phyloP scores from a whole-genome alignment of 2,888 invertebrate genomes.

The Spodoptera littoralis region DNA sequence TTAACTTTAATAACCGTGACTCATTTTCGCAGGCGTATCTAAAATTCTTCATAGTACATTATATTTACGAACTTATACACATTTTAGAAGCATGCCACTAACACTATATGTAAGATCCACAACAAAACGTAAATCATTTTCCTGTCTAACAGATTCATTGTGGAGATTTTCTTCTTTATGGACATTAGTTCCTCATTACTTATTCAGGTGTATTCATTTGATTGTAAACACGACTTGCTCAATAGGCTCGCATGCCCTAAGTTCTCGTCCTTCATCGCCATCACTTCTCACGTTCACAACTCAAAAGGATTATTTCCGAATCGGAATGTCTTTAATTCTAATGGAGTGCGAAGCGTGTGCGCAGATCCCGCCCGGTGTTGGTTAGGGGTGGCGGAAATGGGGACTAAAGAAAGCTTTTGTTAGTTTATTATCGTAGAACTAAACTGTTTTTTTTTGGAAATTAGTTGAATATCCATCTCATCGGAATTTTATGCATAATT shows the following conservation, averaged over 20 bases:
- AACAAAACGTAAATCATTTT: constrained; percentile 22
- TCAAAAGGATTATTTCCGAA: constrained; percentile 64
- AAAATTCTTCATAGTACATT: too few species aligned
- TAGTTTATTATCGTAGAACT: too few species aligned
- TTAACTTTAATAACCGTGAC: too few species aligned
- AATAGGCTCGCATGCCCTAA: constrained; percentile 38
- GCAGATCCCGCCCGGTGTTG: constrained; percentile 45
- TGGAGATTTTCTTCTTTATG: constrained; percentile 31
- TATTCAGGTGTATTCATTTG: constrained; percentile 45
- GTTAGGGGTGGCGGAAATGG: constrained; percentile 42
- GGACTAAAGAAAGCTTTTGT: too few species aligned
- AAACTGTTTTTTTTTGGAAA: too few species aligned
- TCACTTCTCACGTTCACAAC: constrained; percentile 57
- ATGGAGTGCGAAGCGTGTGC: constrained; percentile 63
- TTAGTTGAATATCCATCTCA: too few species aligned
- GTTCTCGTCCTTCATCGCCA: constrained; percentile 52
- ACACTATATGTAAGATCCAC: background rate
- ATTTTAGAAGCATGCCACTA: background rate
- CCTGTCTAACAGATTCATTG: constrained; percentile 28
- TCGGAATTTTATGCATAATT: too few species aligned
- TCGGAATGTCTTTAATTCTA: constrained; percentile 64
- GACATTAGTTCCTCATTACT: constrained; percentile 32
- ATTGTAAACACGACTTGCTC: constrained; percentile 47
- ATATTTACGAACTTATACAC: too few species aligned
- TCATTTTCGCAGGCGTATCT: too few species aligned